Conservation (phyloP, 1,140 invertebrate genomes). For the Harpegnathos saltator region DNA sequence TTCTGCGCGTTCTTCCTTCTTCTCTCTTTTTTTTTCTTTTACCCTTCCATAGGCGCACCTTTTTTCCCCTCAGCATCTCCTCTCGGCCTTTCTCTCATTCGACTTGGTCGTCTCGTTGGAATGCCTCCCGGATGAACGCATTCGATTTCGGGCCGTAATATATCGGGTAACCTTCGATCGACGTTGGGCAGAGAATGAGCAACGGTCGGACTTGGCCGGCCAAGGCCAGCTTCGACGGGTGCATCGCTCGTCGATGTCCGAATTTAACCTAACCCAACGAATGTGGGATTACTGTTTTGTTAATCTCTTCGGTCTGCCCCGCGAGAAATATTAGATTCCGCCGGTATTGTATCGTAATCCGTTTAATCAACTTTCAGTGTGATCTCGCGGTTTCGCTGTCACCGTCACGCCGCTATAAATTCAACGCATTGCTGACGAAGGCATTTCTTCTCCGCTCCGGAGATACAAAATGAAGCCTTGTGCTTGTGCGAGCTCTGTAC, state of each 20-base stretch:
- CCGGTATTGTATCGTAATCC: constrained; percentile 2
- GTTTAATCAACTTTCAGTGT: neutral
- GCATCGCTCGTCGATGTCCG: constrained; percentile 63
- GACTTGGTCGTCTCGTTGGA: constrained; percentile 76
- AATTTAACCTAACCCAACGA: constrained; percentile 48
- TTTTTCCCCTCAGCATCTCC: constrained; percentile 42
- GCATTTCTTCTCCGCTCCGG: neutral
- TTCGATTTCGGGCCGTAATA: constrained; percentile 74
- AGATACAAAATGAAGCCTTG: neutral
- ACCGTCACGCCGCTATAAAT: neutral
- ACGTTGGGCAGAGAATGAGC: constrained; percentile 61
- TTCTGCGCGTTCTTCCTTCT: neutral
- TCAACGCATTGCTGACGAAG: neutral
- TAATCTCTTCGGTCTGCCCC: constrained; percentile 32
- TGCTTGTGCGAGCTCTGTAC: too few species aligned
- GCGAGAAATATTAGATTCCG: constrained; percentile 21
- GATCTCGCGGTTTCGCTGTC: constrained; percentile 13
- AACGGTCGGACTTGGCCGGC: constrained; percentile 6
- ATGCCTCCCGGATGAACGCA: constrained; percentile 79
- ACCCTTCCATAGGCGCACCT: constrained; percentile 59
- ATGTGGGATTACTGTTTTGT: constrained; percentile 45
- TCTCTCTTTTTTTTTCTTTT: constrained; percentile 44
- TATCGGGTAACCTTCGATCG: constrained; percentile 75
- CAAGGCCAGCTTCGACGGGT: constrained; percentile 67
- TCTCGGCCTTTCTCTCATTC: constrained; percentile 60